Evolutionary conservation across 2,888 invertebrate species (phyloP), one percentile per base, ranked within the genome.

Genomic region (Drosophila cracens): DNA sequence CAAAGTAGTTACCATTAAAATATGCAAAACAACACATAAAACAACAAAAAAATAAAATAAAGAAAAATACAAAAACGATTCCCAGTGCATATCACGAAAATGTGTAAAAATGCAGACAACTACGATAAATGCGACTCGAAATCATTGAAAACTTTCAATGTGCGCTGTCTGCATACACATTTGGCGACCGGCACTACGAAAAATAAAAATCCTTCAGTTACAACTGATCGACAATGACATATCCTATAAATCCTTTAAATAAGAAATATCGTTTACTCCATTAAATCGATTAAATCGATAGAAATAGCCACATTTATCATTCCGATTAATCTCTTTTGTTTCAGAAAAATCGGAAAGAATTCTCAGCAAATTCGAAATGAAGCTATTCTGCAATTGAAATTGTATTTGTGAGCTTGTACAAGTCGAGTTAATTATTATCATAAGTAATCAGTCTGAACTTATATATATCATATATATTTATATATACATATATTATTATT

Each of bases 111-210:
- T 69, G 76, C 83, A 88, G 89, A 84, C 83, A 88, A 88, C 81
- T 78, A 83, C 89, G 84, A 85, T 85, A 85, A 89, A 87, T 81
- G 87, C 73, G 62, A 74, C 56, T 74, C 48, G 62, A 89, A 87
- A 89, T 89, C 84, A 89, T 84, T 85, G 89, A 86, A 89, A 89
- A 79, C 89, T 79, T 79, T 87, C 89, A 84, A 88, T 87, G 89
- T 79, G 87, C 75, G 76, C 60, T 82, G 79, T 79, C 79, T 82
- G 82, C 76, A 79, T 75, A 63, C 69, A 84, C 79, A 81, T 78
- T 80, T 72, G 67, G 53, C 56, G 51, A 72, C 62, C 62, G 69
- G 27, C 29, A 31, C 25, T 33, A 10, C 21, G 18, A 33, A 49
- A 60, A 36, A 40, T 43, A 54, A 59, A 57, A 43, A n/a, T 13